A percentile compares a stretch with the other conserved stretches of the same genome.
Conservation (phyloP, 2,888 invertebrate species). For the Nasonovia ribisnigri region DNA sequence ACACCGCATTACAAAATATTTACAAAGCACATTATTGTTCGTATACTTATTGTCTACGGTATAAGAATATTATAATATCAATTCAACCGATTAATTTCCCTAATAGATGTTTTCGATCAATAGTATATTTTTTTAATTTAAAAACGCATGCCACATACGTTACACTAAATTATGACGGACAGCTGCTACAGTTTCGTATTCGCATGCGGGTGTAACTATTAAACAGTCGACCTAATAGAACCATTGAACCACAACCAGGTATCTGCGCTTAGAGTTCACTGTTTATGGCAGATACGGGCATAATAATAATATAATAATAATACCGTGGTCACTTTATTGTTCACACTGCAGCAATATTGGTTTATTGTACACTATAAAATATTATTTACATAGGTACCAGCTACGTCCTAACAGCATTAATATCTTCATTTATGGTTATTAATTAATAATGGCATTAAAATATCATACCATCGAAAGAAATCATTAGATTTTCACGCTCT, state of each 20-base stretch:
- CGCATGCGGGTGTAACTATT: neutral
- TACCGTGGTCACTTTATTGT: neutral
- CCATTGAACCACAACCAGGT: neutral
- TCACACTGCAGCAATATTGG: neutral
- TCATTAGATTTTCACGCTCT: neutral
- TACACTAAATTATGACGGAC: neutral
- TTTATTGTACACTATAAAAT: neutral
- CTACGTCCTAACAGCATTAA: neutral
- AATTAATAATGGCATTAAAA: neutral
- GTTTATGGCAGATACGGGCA: neutral
- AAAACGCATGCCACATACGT: neutral
- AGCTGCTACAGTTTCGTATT: neutral
- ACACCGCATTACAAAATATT: too few relatives aligned
- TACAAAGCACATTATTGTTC: too few relatives aligned
- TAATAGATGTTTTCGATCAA: neutral
- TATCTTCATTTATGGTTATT: neutral
- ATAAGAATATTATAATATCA: too few relatives aligned
- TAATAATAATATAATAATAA: neutral
- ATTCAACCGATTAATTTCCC: neutral
- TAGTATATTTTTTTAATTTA: neutral
- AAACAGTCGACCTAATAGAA: neutral
- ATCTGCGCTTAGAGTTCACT: neutral
- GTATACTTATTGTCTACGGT: too few relatives aligned
- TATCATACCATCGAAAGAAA: neutral
- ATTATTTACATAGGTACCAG: neutral